Evolutionary conservation across 2,888 invertebrate species (phyloP), one percentile per base, ranked within the genome.

Genomic region (Gastrophysa polygoni): DNA sequence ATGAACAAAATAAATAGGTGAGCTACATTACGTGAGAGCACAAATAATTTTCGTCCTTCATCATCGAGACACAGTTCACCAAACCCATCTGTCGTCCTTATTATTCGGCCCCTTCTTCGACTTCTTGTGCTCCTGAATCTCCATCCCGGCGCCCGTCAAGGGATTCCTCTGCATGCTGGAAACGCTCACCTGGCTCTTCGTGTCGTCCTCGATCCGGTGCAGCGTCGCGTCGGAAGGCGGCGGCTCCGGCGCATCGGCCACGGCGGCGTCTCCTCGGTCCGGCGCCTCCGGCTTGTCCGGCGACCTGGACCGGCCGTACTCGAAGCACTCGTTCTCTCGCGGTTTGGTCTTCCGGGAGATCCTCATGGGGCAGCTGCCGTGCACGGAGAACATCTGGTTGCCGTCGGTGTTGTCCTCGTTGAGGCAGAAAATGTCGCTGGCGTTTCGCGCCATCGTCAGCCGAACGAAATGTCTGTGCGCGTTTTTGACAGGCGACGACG

Each of bases 361-460:
- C 55, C 74, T 74, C 61, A 78, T 70, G 0, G 78, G 80, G 55
- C 77, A 76, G 8, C 75, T 71, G 3, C 80, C 81, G 28, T 76
- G 77, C 18, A 78, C 76, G 0, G 80, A 80, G 64, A 79, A 80
- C 65, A 81, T 77, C 61, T 77, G 72, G 32, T 71, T 77, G 21
- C 77, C 78, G 57, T 76, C 77, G 34, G 76, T 75, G 48, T 72
- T 68, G n/a, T 75, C 72, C 46, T 77, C 77, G 61, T 76, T 75
- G 56, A 80, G 69, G 61, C 77, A 78, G 67, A 80, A 80, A 51
- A 80, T 80, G 67, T 80, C 80, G 70, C 80, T 80, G 8, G 73
- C 66, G 63, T 77, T 78, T 17, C 76, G 74, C 73, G 70, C 73
- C 46, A 61, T 64, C 58, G 46, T 17, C 14, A 28, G 14, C 18